Evolutionary conservation across 2,888 invertebrate genomes (phyloP).

Genomic region (Idaea dimidiata): DNA sequence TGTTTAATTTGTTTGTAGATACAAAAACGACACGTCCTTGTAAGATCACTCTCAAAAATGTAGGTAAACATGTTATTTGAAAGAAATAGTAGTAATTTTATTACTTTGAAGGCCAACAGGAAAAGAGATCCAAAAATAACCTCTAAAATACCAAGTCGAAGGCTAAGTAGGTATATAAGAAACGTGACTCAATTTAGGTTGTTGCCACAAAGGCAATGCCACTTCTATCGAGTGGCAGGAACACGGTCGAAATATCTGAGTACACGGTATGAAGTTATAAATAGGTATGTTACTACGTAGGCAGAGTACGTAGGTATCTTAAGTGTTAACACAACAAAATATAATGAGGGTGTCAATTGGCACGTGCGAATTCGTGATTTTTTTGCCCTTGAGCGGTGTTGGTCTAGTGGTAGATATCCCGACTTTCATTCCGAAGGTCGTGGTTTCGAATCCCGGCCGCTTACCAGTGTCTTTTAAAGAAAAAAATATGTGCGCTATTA

Average conservation of each 20-base stretch:
- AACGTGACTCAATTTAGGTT: conserved; percentile 3
- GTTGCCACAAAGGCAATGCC: not conserved
- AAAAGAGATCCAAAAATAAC: conserved; percentile 8
- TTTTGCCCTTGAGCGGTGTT: no score
- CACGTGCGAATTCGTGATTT: no score
- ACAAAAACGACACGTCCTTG: not conserved
- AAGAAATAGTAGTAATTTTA: not conserved
- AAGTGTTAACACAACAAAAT: not conserved
- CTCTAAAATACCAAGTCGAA: not conserved
- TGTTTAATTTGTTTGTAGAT: not conserved
- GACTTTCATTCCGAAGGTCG: no score
- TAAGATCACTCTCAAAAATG: not conserved
- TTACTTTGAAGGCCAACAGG: not conserved
- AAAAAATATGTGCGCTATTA: no score
- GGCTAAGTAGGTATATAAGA: not conserved
- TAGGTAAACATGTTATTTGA: not conserved
- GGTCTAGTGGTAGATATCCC: no score
- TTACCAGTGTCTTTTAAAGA: no score
- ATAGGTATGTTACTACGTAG: not conserved
- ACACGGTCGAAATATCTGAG: not conserved
- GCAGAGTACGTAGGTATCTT: not conserved
- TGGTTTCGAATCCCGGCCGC: no score
- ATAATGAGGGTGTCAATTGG: not conserved
- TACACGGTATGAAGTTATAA: not conserved
- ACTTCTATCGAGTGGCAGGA: not conserved